phyloP scores from a whole-genome alignment of 2,113 vertebrate species.

The Laterallus jamaicensis region DNA sequence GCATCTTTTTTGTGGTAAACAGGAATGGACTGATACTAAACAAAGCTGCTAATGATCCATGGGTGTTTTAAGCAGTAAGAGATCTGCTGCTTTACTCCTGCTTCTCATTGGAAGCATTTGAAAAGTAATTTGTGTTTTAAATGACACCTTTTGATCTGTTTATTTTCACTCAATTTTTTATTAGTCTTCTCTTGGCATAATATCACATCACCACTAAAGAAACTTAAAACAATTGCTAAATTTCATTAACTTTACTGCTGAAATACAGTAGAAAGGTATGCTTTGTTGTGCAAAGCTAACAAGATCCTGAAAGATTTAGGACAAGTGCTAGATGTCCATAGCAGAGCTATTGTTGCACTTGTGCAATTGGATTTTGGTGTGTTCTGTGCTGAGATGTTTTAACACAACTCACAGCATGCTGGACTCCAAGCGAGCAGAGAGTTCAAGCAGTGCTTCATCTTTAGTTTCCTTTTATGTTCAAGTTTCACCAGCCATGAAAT shows the following conservation, averaged over 20 bases:
- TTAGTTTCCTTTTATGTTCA: neutral
- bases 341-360: neutral
- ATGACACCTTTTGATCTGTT: neutral
- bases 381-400: neutral
- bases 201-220: neutral
- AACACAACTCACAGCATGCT: neutral
- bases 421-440: neutral
- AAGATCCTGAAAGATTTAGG: neutral
- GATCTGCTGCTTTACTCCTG: neutral
- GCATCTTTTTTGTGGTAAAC: neutral
- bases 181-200: neutral
- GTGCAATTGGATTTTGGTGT: neutral
- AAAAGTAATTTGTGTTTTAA: neutral
- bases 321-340: neutral
- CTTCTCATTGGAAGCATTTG: neutral
- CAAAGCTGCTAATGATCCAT: neutral
- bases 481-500: neutral
- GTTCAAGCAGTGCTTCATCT: neutral
- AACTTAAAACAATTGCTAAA: neutral
- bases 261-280: neutral
- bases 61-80: neutral
- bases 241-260: neutral
- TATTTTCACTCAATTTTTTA: neutral
- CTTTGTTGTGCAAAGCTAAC: neutral
- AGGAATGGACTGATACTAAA: neutral